phyloP scores from a whole-genome alignment of 2,888 invertebrate genomes.

The Cerastis leucographa region DNA sequence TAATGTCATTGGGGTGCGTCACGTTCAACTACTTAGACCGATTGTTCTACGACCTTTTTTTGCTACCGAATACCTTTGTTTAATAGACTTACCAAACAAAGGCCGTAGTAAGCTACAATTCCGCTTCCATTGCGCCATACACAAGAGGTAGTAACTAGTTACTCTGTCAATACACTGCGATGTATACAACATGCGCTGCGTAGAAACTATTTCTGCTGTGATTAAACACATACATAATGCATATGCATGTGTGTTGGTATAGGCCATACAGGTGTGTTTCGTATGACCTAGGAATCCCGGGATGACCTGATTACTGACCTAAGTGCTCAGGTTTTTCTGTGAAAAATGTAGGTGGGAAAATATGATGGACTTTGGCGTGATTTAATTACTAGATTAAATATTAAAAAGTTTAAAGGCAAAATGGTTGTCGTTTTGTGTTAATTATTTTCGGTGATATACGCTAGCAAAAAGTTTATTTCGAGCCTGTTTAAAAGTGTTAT shows the following conservation, averaged over 20 bases:
- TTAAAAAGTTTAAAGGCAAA: background rate
- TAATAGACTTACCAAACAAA: slow-evolving; percentile 20
- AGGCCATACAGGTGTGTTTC: slow-evolving; percentile 37
- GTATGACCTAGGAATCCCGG: slow-evolving; percentile 53
- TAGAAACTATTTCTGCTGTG: slow-evolving; percentile 33
- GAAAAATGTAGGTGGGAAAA: background rate
- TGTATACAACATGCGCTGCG: slow-evolving; percentile 18
- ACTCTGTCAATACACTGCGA: slow-evolving; percentile 40
- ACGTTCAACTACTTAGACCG: no score
- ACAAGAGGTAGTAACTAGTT: slow-evolving; percentile 31
- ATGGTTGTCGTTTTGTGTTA: background rate
- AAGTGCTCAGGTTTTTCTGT: slow-evolving; percentile 27
- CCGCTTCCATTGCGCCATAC: slow-evolving; percentile 6
- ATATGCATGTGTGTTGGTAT: slow-evolving; percentile 27
- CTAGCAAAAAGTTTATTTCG: background rate
- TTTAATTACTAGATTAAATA: background rate
- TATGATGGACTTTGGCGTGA: background rate
- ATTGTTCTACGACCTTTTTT: background rate
- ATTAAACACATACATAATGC: slow-evolving; percentile 43
- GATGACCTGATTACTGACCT: slow-evolving; percentile 49
- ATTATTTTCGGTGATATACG: background rate
- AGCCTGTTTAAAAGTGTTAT: background rate
- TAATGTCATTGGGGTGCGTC: background rate
- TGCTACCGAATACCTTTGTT: slow-evolving; percentile 13
- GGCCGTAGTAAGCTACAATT: slow-evolving; percentile 26